Evolutionary conservation across 2,113 vertebrate genomes (phyloP).

Genomic region (Helogale parvula): DNA sequence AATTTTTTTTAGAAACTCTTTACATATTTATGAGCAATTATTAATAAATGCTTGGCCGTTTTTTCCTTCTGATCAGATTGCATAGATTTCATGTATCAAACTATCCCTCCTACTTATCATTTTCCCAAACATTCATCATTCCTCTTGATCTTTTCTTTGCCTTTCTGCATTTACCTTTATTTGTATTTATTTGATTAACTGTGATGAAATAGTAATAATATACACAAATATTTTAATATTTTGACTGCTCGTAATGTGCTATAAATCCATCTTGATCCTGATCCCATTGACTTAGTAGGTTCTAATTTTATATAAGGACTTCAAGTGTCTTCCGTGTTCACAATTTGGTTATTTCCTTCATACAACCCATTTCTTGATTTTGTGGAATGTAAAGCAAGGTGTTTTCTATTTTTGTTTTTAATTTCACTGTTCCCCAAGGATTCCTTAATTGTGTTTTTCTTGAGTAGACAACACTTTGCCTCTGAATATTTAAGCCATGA

Average conservation of each 20-base stretch:
- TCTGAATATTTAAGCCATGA: conserved; percentile 59
- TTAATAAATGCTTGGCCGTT: neutral
- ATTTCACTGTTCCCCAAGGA: conserved; percentile 47
- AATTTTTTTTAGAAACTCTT: neutral
- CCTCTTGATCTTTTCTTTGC: neutral
- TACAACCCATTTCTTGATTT: conserved; percentile 7
- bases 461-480: neutral
- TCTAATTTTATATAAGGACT: conserved; percentile 8
- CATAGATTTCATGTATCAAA: neutral
- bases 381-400: neutral
- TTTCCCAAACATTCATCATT: conserved; percentile 20
- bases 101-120: neutral
- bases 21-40: neutral
- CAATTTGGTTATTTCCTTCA: conserved; percentile 45
- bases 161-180: neutral
- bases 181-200: conserved; percentile 12
- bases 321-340: neutral
- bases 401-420: conserved; percentile 59
- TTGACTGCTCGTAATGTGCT: neutral
- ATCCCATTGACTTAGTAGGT: neutral
- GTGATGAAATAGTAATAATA: conserved; percentile 5
- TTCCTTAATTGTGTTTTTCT: conserved; percentile 42
- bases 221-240: conserved; percentile 4
- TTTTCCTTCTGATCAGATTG: neutral
- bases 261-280: neutral